These are phyloP conservation scores for Helicorthomorpha holstii DNA, from an alignment of 1,140 invertebrate genomes.

Conservation along the genomic window DNA sequence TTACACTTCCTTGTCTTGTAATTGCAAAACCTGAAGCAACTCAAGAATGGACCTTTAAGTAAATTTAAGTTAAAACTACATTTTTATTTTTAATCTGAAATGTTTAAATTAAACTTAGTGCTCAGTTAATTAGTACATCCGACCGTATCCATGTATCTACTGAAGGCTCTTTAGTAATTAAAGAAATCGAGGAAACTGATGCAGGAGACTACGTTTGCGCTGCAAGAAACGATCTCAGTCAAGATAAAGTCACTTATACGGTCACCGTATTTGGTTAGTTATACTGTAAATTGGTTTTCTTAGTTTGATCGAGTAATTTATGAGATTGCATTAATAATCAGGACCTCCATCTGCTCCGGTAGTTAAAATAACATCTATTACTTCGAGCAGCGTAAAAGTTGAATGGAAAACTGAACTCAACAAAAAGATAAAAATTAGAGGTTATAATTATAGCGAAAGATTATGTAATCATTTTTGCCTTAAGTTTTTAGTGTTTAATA, in stretches of 20 bases:
- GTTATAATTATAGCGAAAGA: neutral
- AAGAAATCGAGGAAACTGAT: neutral
- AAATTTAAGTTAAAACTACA: neutral
- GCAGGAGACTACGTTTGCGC: neutral
- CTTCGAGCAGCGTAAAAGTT: conserved; percentile 11
- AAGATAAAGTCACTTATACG: neutral
- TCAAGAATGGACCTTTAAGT: conserved; percentile 46
- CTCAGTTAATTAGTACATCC: too few relatives aligned
- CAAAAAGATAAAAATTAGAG: neutral
- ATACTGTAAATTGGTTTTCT: too few relatives aligned
- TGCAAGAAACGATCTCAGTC: neutral
- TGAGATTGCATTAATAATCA: neutral
- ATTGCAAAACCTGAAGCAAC: conserved; percentile 74
- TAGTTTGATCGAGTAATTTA: too few relatives aligned
- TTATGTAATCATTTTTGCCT: neutral
- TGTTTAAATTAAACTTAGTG: neutral
- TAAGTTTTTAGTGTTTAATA: neutral
- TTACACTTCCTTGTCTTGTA: conserved; percentile 73
- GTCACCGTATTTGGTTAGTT: too few relatives aligned
- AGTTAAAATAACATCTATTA: conserved; percentile 12
- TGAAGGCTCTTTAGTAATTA: neutral
- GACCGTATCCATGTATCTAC: too few relatives aligned
- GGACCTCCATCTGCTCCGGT: conserved; percentile 12
- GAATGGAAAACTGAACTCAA: neutral
- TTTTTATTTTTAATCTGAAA: neutral